Evolutionary conservation across 2,797 vertebrate genomes (phyloP).

Genomic region (Oryzias dopingdopingensis): DNA sequence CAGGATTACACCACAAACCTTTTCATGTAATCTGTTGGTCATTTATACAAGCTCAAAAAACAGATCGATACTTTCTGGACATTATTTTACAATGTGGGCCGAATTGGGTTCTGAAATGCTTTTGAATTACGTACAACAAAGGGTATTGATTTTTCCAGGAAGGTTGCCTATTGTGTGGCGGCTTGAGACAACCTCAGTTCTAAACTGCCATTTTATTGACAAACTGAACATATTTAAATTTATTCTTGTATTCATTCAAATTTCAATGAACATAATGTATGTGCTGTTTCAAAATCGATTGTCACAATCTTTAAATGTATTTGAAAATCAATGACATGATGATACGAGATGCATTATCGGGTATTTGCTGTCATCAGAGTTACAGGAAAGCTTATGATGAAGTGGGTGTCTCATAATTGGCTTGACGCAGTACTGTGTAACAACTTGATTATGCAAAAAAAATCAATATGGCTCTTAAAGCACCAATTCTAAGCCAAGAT

Average conservation of each 20-base stretch:
- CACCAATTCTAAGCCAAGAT: constrained; percentile 3
- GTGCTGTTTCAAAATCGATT: neutral
- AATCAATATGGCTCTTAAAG: constrained; percentile 1
- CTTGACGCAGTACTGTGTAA: neutral
- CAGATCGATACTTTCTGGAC: too few species aligned
- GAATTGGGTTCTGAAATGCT: too few species aligned
- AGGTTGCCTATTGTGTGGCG: too few species aligned
- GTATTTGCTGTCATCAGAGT: neutral
- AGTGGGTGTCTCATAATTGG: neutral
- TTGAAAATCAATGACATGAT: neutral
- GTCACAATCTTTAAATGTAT: neutral
- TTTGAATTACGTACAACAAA: too few species aligned
- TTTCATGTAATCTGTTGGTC: too few species aligned
- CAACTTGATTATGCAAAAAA: constrained; percentile 6
- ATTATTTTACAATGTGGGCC: too few species aligned
- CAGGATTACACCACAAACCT: too few species aligned
- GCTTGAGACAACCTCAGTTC: too few species aligned
- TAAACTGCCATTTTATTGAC: too few species aligned
- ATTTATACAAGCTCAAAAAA: too few species aligned
- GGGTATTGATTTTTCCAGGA: too few species aligned
- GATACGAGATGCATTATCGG: neutral
- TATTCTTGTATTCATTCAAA: neutral
- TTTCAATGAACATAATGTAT: neutral
- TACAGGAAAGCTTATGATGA: constrained; percentile 1
- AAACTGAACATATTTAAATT: too few species aligned